These are phyloP conservation scores for Coilia nasus DNA, from an alignment of 2,797 vertebrate genomes.

Conservation along the genomic window DNA sequence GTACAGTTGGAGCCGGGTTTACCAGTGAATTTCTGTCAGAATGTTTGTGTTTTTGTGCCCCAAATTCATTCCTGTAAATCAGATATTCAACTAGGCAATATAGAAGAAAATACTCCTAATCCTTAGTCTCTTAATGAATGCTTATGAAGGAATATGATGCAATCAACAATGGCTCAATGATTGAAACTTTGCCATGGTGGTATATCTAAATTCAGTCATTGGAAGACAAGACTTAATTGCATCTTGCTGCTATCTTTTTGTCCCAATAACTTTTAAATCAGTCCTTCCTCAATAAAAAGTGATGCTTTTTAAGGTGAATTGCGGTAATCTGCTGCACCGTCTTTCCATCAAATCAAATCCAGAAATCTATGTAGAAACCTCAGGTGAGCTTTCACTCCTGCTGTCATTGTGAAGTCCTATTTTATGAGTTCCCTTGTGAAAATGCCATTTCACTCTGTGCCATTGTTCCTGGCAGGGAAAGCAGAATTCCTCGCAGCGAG, in stretches of 20 bases:
- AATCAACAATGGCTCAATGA: too few species aligned
- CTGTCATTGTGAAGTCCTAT: neutral
- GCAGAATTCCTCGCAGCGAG: slow-evolving; percentile 33
- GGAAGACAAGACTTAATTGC: too few species aligned
- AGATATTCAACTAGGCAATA: neutral
- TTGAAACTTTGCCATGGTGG: too few species aligned
- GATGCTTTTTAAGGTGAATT: neutral
- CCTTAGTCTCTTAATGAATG: neutral
- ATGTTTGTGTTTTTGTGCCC: too few species aligned
- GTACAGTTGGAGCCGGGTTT: neutral
- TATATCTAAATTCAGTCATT: too few species aligned
- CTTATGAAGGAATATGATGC: too few species aligned
- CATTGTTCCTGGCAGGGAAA: slow-evolving; percentile 18
- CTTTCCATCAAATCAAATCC: neutral
- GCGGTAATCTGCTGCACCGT: neutral
- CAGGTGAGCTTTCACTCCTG: neutral
- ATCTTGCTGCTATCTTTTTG: neutral
- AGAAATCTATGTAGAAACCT: neutral
- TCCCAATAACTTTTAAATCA: neutral
- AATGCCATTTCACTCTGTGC: slow-evolving; percentile 7
- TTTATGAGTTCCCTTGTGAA: slow-evolving; percentile 28
- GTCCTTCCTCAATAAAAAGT: neutral
- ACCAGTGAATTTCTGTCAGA: too few species aligned
- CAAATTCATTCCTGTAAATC: neutral
- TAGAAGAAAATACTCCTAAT: neutral